A percentile compares a stretch with the other conserved stretches of the same genome.
Conservation (phyloP, 2,888 invertebrate species). For the Agonopterix alstromeriana region DNA sequence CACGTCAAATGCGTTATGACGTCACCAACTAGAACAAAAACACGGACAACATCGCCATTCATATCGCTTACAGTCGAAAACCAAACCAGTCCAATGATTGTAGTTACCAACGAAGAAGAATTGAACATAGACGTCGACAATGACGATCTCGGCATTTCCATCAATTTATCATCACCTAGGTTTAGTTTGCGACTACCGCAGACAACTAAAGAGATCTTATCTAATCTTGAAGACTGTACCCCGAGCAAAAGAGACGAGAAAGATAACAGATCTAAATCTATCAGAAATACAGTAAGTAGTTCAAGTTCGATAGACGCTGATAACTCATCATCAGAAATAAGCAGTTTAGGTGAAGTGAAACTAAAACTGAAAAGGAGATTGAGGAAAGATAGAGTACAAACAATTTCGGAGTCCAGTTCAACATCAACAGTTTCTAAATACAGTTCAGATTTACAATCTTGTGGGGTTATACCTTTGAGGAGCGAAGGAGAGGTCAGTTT, state of each 20-base stretch:
- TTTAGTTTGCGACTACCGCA: slow-evolving; percentile 60
- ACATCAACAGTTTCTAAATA: slow-evolving; percentile 35
- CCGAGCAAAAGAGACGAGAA: slow-evolving; percentile 14
- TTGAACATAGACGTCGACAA: slow-evolving; percentile 24
- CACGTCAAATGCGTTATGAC: slow-evolving; percentile 65
- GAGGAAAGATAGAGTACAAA: slow-evolving; percentile 26
- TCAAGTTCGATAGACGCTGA: slow-evolving; percentile 55
- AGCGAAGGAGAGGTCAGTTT: slow-evolving; percentile 61
- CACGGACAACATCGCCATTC: slow-evolving; percentile 63
- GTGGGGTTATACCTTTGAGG: slow-evolving; percentile 42
- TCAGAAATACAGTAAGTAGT: slow-evolving; percentile 29
- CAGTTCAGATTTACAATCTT: slow-evolving; percentile 38
- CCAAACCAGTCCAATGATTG: slow-evolving; percentile 53
- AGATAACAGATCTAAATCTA: slow-evolving; percentile 6
- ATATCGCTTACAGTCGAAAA: slow-evolving; percentile 39
- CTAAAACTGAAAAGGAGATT: slow-evolving; percentile 34
- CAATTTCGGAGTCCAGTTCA: slow-evolving; percentile 47
- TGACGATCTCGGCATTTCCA: slow-evolving; percentile 46
- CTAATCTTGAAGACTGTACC: slow-evolving; percentile 35
- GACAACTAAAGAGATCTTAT: slow-evolving; percentile 47
- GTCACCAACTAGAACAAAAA: slow-evolving; percentile 59
- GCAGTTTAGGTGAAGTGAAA: slow-evolving; percentile 62
- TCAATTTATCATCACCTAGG: slow-evolving; percentile 61
- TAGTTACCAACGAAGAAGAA: slow-evolving; percentile 31
- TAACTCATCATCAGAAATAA: slow-evolving; percentile 55